Conservation (phyloP, 2,797 vertebrate genomes). For the Mus minutoides region DNA sequence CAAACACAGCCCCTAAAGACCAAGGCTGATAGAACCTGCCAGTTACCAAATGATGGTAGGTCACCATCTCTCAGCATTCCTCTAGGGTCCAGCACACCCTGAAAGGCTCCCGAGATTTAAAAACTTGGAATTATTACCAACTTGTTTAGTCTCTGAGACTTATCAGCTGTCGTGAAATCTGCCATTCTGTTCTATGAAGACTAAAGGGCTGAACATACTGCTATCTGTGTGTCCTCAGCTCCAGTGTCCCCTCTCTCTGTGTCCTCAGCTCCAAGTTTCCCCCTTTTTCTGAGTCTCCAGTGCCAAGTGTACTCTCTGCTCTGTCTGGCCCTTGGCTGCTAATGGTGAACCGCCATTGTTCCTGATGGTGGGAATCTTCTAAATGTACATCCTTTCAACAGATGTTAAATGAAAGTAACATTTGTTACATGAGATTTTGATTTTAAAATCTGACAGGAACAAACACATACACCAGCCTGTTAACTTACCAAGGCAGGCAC, state of each 20-base stretch:
- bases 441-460: slow-evolving; percentile 33
- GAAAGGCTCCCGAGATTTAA: neutral
- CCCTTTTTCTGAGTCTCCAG: neutral
- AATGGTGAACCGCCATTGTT: neutral
- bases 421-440: neutral
- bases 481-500: neutral
- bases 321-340: neutral
- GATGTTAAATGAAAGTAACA: slow-evolving; percentile 14
- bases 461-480: neutral
- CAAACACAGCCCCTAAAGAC: neutral
- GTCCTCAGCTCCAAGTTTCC: neutral
- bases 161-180: neutral
- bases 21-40: neutral
- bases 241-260: neutral
- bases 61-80: neutral
- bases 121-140: slow-evolving; percentile 4
- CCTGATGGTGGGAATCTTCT: neutral
- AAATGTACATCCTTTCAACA: neutral
- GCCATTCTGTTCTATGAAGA: neutral
- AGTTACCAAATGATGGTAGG: neutral
- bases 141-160: neutral
- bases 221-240: neutral
- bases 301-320: neutral
- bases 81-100: neutral
- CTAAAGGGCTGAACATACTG: too few species aligned